Percentiles rank a stretch among this genome's conserved stretches.
These are phyloP conservation scores for Azemiops feae DNA, from an alignment of 2,113 vertebrate genomes.

Conservation along the genomic window DNA sequence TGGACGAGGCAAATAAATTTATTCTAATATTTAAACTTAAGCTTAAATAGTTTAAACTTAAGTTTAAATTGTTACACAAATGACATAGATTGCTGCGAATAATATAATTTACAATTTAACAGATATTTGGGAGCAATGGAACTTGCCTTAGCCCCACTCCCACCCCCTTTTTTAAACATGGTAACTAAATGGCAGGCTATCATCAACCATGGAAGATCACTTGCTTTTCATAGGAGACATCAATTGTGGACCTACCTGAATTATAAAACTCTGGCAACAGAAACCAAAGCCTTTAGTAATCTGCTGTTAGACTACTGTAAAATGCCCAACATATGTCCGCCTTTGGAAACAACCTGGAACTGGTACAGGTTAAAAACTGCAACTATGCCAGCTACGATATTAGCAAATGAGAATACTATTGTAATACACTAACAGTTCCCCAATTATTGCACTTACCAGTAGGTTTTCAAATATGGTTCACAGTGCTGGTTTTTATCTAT, in stretches of 20 bases:
- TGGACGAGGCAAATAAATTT: not conserved
- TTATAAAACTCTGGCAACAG: not conserved
- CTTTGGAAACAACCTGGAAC: not conserved
- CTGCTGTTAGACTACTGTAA: not conserved
- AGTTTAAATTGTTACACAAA: not conserved
- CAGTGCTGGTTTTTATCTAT: not conserved
- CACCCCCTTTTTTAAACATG: not conserved
- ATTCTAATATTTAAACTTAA: not conserved
- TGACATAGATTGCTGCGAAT: not conserved
- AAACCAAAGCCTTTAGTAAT: not conserved
- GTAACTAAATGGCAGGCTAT: not conserved
- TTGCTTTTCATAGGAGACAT: not conserved
- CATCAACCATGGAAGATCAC: not conserved
- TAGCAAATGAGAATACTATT: not conserved
- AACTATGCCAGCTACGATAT: not conserved
- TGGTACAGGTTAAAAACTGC: not conserved
- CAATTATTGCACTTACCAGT: not conserved
- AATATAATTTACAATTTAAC: not conserved
- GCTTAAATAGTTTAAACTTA: not conserved
- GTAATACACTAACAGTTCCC: not conserved
- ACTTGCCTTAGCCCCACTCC: not conserved
- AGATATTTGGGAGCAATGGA: not conserved
- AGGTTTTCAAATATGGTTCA: not conserved
- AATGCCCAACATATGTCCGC: not conserved
- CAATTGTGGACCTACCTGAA: not conserved